Percentiles rank a stretch among this genome's conserved stretches.
Evolutionary conservation across 2,797 vertebrate genomes (phyloP).

Genomic region (Scarus forsteni): DNA sequence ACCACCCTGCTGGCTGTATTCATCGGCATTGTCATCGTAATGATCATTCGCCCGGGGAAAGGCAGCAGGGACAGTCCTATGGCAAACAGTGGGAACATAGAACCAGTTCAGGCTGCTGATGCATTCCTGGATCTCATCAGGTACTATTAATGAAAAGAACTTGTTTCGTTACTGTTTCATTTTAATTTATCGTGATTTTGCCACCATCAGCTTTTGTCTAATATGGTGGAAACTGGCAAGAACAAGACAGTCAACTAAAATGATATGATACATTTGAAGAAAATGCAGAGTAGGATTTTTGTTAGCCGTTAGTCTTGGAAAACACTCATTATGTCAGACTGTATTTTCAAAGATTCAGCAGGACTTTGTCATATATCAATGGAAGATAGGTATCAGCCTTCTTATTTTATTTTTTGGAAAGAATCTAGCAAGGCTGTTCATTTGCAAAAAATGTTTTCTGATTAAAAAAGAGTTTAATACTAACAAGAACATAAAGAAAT

Average conservation of each 20-base stretch:
- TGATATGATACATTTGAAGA: no score
- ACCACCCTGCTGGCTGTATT: constrained; percentile 96
- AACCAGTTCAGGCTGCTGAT: constrained; percentile 92
- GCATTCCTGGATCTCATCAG: constrained; percentile 96
- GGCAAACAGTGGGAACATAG: constrained; percentile 84
- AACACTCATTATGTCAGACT: no score
- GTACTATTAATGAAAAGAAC: constrained; percentile 36
- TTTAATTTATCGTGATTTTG: no score
- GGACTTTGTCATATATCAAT: no score
- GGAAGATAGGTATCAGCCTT: neutral
- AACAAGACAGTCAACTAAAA: neutral
- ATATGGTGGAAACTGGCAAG: neutral
- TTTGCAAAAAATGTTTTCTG: neutral
- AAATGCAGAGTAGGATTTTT: no score
- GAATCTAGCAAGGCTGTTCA: no score
- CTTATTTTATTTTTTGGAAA: neutral
- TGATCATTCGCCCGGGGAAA: constrained; percentile 93
- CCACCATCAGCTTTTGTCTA: neutral
- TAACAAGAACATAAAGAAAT: no score
- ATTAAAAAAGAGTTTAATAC: no score
- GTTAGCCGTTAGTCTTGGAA: no score
- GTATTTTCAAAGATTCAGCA: no score
- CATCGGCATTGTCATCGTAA: constrained; percentile 94
- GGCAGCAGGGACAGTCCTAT: constrained; percentile 90
- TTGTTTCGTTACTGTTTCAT: no score